Conservation (phyloP, 2,888 invertebrate genomes). For the Dryomyza anilis region DNA sequence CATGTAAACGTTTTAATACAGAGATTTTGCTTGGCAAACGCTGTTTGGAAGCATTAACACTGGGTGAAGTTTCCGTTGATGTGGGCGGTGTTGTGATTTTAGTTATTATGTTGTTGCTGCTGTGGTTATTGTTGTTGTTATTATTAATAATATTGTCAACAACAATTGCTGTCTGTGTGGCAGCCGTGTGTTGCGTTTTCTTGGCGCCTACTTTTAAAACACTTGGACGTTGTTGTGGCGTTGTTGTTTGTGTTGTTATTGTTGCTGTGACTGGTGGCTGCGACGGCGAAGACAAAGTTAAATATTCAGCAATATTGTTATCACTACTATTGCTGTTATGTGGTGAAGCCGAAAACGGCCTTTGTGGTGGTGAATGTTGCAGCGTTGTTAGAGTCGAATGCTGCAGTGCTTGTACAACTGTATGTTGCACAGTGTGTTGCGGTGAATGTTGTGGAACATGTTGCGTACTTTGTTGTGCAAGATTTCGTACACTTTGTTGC, state of each 20-base stretch:
- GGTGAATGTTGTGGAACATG: too few relatives aligned
- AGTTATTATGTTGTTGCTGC: not conserved
- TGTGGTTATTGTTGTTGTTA: not conserved
- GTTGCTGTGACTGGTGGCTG: too few relatives aligned
- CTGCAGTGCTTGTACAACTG: too few relatives aligned
- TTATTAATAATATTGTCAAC: not conserved
- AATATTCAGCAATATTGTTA: too few relatives aligned
- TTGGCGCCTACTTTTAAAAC: not conserved
- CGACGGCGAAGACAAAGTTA: too few relatives aligned
- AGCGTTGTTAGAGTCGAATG: too few relatives aligned
- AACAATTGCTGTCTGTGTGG: not conserved
- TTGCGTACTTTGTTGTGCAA: too few relatives aligned
- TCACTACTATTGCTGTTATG: too few relatives aligned
- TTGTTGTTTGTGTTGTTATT: not conserved
- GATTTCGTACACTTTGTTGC: too few relatives aligned
- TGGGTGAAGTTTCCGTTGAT: conserved; percentile 8
- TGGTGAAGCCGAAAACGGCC: too few relatives aligned
- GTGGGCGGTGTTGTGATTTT: not conserved
- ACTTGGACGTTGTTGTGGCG: not conserved
- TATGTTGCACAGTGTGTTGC: too few relatives aligned
- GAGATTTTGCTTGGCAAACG: conserved; percentile 27
- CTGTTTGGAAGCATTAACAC: conserved; percentile 14
- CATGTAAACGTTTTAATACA: conserved; percentile 35
- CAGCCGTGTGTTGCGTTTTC: not conserved
- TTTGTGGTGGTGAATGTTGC: too few relatives aligned